A percentile compares a stretch with the other conserved stretches of the same genome.
Evolutionary conservation across 1,140 invertebrate species (phyloP).

Genomic region (Zaprionus taronus): DNA sequence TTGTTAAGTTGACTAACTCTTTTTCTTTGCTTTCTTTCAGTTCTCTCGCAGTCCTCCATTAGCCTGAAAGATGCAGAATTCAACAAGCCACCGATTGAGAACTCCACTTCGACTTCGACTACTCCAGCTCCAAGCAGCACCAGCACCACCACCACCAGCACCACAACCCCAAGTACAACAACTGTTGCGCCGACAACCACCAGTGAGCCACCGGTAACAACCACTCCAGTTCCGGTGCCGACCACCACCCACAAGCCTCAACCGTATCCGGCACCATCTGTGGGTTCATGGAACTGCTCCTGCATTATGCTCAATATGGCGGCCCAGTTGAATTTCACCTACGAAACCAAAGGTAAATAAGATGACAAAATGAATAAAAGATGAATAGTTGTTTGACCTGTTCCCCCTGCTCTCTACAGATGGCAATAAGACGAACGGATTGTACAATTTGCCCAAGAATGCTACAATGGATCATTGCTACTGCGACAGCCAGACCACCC

Average conservation of each 20-base stretch:
- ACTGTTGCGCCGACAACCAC: conserved; percentile 29
- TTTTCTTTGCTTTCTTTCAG: conserved; percentile 36
- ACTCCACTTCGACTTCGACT: conserved; percentile 45
- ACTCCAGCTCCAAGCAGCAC: conserved; percentile 30
- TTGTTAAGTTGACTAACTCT: neutral
- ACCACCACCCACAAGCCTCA: conserved; percentile 68
- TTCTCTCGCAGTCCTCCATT: conserved; percentile 45
- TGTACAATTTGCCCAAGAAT: conserved; percentile 69
- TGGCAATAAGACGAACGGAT: conserved; percentile 52
- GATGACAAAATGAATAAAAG: neutral
- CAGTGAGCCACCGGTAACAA: conserved; percentile 48
- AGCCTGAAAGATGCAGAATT: conserved; percentile 45
- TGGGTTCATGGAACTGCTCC: conserved; percentile 86
- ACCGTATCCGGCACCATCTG: conserved; percentile 84
- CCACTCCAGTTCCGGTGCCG: conserved; percentile 57
- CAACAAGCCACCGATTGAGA: conserved; percentile 17
- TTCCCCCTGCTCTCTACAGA: conserved; percentile 39
- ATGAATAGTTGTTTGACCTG: neutral
- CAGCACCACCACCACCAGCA: conserved; percentile 34
- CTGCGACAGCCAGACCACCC: conserved; percentile 54
- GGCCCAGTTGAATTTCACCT: conserved; percentile 87
- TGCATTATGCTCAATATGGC: conserved; percentile 88
- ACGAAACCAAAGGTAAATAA: conserved; percentile 82
- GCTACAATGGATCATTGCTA: conserved; percentile 59
- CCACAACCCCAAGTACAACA: conserved; percentile 38